Conservation (phyloP, 2,797 vertebrate genomes). For the Cossypha niveicapilla region DNA sequence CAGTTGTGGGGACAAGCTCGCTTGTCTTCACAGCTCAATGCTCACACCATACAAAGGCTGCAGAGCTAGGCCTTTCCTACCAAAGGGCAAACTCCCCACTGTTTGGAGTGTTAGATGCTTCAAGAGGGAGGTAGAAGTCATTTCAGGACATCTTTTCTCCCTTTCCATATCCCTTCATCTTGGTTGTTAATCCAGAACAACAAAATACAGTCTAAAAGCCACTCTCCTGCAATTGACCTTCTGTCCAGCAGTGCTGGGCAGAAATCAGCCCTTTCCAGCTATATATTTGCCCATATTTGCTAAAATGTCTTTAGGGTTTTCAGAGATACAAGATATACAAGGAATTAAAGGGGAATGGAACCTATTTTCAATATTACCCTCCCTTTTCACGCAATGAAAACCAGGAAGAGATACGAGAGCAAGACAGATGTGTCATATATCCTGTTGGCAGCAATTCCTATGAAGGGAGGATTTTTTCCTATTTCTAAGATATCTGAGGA, state of each 20-base stretch:
- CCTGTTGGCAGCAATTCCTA: not conserved
- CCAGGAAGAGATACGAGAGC: not conserved
- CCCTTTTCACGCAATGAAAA: not conserved
- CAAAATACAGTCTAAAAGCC: not conserved
- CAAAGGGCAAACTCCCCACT: not conserved
- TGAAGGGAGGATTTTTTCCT: not conserved
- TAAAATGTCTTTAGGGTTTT: not conserved
- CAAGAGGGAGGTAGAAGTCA: not conserved
- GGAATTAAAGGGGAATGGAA: not conserved
- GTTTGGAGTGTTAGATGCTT: not conserved
- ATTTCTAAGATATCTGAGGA: not conserved
- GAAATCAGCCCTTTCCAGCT: not conserved
- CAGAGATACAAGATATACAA: not conserved
- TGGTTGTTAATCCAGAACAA: not conserved
- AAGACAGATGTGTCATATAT: not conserved
- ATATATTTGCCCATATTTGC: not conserved
- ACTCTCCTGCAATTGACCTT: not conserved
- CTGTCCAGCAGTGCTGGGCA: not conserved
- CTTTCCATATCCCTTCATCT: not conserved
- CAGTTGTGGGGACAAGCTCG: not conserved
- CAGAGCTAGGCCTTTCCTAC: not conserved
- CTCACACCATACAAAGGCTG: accelerated
- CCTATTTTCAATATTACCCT: not conserved
- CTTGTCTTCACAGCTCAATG: not conserved
- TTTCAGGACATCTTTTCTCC: not conserved